These are phyloP conservation scores for Sorex fumeus DNA, from an alignment of 2,113 vertebrate genomes.

Conservation along the genomic window DNA sequence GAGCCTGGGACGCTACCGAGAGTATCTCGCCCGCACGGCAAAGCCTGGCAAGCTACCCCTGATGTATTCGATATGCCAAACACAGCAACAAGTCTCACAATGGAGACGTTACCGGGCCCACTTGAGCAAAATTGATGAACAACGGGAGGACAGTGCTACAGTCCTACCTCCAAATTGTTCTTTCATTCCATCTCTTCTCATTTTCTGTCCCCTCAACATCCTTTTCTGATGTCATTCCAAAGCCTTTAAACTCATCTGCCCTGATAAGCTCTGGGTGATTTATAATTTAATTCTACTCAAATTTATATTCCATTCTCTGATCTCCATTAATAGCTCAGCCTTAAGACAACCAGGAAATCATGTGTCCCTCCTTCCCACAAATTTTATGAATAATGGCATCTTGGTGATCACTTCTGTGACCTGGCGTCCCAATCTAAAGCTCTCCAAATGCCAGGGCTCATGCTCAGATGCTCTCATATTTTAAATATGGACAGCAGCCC, in stretches of 20 bases:
- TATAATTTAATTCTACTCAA: conserved; percentile 65
- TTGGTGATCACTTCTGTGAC: conserved; percentile 76
- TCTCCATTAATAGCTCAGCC: conserved; percentile 59
- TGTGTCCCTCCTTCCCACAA: conserved; percentile 13
- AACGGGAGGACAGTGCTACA: too few species aligned
- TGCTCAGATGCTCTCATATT: conserved; percentile 57
- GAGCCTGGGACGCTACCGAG: too few species aligned
- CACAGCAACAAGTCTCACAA: too few species aligned
- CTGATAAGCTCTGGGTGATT: conserved; percentile 35
- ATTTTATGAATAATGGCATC: conserved; percentile 75
- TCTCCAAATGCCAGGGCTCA: conserved; percentile 73
- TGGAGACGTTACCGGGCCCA: too few species aligned
- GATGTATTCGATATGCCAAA: too few species aligned
- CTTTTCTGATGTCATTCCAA: conserved; percentile 31
- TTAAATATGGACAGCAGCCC: conserved; percentile 48
- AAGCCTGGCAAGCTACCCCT: too few species aligned
- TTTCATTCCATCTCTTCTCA: conserved; percentile 41
- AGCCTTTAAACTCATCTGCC: conserved; percentile 42
- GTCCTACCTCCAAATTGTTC: neutral
- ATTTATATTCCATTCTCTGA: conserved; percentile 65
- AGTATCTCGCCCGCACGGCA: too few species aligned
- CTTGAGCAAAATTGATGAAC: too few species aligned
- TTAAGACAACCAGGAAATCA: conserved; percentile 69
- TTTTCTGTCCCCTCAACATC: neutral
- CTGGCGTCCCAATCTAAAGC: conserved; percentile 61